Conservation (phyloP, 2,888 invertebrate genomes). For the Aporophyla lueneburgensis region DNA sequence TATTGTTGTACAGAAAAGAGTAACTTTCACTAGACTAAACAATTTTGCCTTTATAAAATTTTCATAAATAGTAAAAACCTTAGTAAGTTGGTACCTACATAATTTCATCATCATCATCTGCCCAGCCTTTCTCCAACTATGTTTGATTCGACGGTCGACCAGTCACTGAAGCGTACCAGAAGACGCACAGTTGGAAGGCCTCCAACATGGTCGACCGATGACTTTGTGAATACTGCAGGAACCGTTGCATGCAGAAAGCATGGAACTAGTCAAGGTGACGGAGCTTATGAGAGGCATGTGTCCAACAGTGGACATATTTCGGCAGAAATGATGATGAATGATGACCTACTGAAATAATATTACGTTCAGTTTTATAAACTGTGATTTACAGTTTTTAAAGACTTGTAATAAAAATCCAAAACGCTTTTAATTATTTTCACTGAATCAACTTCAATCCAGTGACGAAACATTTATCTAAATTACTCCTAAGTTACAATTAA, state of each 20-base stretch:
- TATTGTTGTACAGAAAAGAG: neutral
- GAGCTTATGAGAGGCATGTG: too few species aligned
- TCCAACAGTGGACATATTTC: too few species aligned
- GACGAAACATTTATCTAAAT: slow-evolving; percentile 22
- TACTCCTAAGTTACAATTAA: slow-evolving; percentile 38
- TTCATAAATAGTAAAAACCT: neutral
- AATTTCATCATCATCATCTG: neutral
- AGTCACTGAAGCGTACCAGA: too few species aligned
- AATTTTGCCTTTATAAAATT: neutral
- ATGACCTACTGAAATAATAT: neutral
- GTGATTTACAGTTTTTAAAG: neutral
- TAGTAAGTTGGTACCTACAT: neutral
- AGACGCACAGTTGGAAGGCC: too few species aligned
- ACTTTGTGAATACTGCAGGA: too few species aligned
- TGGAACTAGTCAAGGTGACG: too few species aligned
- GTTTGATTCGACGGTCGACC: too few species aligned
- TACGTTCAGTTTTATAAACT: neutral
- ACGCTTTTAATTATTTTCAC: neutral
- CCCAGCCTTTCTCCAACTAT: too few species aligned
- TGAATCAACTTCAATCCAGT: slow-evolving; percentile 11
- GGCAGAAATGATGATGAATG: too few species aligned
- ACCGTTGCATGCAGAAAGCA: too few species aligned
- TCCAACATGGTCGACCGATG: too few species aligned
- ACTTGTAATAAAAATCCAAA: neutral
- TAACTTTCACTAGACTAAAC: neutral